These are phyloP conservation scores for Lepus townsendii DNA, from an alignment of 2,797 vertebrate species.

Conservation along the genomic window DNA sequence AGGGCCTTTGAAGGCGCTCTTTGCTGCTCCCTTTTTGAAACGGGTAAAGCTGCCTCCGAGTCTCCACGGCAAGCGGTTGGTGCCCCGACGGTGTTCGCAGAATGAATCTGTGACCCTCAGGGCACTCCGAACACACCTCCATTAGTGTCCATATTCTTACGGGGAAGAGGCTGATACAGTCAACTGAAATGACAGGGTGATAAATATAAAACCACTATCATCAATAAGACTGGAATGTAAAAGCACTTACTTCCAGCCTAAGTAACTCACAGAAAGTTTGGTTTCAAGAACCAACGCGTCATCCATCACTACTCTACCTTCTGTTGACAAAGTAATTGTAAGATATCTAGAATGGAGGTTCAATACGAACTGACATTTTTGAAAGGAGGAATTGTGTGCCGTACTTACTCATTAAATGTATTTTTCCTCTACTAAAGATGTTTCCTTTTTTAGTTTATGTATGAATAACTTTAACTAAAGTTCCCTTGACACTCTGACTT, in stretches of 20 bases:
- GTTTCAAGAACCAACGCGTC: conserved; percentile 91
- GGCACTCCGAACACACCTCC: conserved; percentile 91
- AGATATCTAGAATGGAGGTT: conserved; percentile 92
- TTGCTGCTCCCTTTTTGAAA: conserved; percentile 85
- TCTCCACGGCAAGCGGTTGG: conserved; percentile 72
- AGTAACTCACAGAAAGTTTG: conserved; percentile 94
- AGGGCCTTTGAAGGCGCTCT: conserved; percentile 82
- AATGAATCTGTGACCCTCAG: conserved; percentile 90
- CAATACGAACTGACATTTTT: conserved; percentile 93
- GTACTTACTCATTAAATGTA: conserved; percentile 93
- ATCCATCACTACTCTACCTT: conserved; percentile 92
- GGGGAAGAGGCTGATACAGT: conserved; percentile 91
- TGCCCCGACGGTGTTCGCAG: conserved; percentile 87
- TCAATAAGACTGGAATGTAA: conserved; percentile 93
- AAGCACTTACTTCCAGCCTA: conserved; percentile 95
- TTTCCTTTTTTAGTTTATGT: conserved; percentile 93
- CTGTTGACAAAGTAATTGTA: conserved; percentile 94
- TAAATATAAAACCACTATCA: conserved; percentile 94
- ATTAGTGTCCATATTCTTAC: conserved; percentile 93
- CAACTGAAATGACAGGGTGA: conserved; percentile 94
- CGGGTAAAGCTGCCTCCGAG: conserved; percentile 84
- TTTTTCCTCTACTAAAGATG: conserved; percentile 91
- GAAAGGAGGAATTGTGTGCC: conserved; percentile 93
- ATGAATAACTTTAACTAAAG: conserved; percentile 92
- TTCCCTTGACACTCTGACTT: conserved; percentile 93